Conservation (phyloP, 1,140 invertebrate species). For the Watersipora subatra region DNA sequence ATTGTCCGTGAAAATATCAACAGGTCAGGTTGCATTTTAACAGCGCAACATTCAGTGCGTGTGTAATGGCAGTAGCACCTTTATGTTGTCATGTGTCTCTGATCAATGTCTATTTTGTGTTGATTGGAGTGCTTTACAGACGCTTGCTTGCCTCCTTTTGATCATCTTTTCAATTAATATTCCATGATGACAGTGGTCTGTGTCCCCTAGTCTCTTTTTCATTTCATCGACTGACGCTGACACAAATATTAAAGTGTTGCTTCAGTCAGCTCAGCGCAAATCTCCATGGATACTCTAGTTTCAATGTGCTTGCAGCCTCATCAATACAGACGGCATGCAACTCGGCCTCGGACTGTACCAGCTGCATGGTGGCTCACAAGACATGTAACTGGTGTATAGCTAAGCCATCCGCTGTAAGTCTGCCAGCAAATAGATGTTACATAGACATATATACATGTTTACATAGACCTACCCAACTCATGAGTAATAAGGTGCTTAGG, state of each 20-base stretch:
- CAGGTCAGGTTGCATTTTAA: too few species aligned
- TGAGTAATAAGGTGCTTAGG: neutral
- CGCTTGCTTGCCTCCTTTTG: neutral
- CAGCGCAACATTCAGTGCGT: too few species aligned
- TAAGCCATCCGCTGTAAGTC: neutral
- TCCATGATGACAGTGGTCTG: too few species aligned
- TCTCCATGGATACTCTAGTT: neutral
- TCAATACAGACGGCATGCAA: neutral
- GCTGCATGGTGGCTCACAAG: neutral
- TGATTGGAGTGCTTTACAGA: neutral
- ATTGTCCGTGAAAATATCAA: too few species aligned
- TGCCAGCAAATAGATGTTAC: neutral
- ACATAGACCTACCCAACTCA: neutral
- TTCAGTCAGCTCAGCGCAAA: neutral
- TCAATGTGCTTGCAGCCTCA: neutral
- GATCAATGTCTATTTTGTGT: too few species aligned
- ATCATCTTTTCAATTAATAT: too few species aligned
- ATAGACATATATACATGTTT: neutral
- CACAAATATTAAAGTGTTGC: neutral
- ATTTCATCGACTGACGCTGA: neutral
- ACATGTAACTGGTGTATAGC: neutral
- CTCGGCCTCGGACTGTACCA: neutral
- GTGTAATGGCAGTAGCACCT: too few species aligned
- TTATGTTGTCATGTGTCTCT: too few species aligned
- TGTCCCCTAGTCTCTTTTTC: too few species aligned